Evolutionary conservation across 1,140 invertebrate genomes (phyloP).

Genomic region (Mya arenaria): DNA sequence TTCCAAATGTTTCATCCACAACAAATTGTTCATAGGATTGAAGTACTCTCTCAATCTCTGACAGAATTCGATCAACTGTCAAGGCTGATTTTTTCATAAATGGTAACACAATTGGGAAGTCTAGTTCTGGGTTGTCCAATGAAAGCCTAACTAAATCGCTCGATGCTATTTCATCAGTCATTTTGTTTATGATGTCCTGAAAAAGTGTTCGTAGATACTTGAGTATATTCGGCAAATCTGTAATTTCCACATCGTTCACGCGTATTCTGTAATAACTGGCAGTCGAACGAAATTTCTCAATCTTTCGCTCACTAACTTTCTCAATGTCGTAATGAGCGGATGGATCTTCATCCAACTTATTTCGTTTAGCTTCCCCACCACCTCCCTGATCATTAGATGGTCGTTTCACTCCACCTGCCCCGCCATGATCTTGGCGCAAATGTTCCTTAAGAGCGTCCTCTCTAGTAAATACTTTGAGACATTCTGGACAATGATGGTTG

Average conservation of each 20-base stretch:
- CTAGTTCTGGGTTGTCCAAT: not conserved
- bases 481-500: not conserved
- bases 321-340: no score
- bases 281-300: no score
- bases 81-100: slow-evolving; percentile 4
- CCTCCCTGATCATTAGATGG: no score
- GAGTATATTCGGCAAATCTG: not conserved
- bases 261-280: no score
- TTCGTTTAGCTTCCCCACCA: no score
- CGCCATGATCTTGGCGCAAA: slow-evolving; percentile 1
- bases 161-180: not conserved
- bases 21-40: slow-evolving; percentile 28
- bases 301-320: no score
- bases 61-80: not conserved
- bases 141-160: not conserved
- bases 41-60: slow-evolving; percentile 10
- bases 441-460: not conserved
- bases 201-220: not conserved
- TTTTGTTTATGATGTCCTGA: not conserved
- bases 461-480: not conserved
- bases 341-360: no score
- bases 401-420: no score
- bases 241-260: no score
- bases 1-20: not conserved
- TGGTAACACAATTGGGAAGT: slow-evolving; percentile 1